Conservation (phyloP, 2,113 vertebrate genomes). For the Terrapene triunguis region DNA sequence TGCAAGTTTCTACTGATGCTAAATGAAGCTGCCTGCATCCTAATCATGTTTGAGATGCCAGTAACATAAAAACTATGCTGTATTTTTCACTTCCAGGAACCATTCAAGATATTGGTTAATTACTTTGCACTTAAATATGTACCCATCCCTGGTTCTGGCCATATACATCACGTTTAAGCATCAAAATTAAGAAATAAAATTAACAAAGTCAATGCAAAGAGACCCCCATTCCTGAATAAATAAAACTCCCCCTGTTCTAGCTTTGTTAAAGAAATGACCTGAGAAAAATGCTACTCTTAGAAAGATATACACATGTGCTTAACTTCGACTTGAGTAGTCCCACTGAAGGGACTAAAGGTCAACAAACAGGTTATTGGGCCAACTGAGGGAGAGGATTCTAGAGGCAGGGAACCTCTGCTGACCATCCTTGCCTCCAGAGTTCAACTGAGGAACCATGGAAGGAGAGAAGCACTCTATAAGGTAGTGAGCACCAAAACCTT, state of each 20-base stretch:
- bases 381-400: neutral
- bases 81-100: neutral
- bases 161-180: accelerated
- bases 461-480: too few species aligned
- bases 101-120: neutral
- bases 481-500: neutral
- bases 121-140: neutral
- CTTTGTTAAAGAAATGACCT: neutral
- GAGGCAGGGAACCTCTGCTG: neutral
- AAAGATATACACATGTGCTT: neutral
- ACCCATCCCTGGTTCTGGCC: neutral
- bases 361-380: neutral
- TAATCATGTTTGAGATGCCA: neutral
- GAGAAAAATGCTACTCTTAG: neutral
- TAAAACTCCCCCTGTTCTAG: neutral
- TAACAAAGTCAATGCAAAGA: neutral
- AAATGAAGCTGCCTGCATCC: neutral
- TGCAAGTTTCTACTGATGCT: neutral
- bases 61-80: neutral
- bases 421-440: neutral
- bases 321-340: neutral
- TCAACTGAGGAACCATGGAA: neutral
- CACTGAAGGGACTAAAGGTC: neutral
- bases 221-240: neutral
- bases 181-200: neutral